These are phyloP conservation scores for Conus canariensis DNA, from an alignment of 2,888 invertebrate species.

Conservation along the genomic window DNA sequence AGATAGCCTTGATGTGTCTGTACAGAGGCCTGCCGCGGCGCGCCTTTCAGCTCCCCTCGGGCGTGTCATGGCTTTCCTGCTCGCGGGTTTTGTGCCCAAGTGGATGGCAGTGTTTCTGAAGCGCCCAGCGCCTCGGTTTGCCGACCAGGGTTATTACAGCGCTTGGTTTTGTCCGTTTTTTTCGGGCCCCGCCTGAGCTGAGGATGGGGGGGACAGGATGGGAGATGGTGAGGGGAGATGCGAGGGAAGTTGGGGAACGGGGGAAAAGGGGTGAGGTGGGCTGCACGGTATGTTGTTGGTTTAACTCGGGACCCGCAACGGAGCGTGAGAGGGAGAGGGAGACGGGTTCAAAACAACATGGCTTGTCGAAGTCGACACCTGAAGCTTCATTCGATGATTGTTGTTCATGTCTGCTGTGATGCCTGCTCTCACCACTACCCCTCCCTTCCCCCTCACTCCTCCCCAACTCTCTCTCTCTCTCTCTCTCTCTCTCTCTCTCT, in stretches of 20 bases:
- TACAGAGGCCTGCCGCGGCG: neutral
- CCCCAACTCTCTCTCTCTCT: neutral
- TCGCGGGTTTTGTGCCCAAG: neutral
- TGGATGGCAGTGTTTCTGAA: neutral
- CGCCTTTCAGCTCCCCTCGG: neutral
- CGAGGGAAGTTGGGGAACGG: neutral
- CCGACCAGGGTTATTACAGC: neutral
- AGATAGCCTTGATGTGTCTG: slow-evolving; percentile 8
- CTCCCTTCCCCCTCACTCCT: neutral
- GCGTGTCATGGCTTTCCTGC: slow-evolving; percentile 1
- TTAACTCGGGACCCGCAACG: too few relatives aligned
- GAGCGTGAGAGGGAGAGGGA: neutral
- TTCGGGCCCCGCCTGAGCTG: neutral
- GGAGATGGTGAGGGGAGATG: neutral
- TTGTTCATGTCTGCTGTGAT: too few relatives aligned
- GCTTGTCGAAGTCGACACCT: too few relatives aligned
- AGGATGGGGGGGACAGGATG: neutral
- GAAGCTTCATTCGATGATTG: too few relatives aligned
- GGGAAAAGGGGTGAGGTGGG: too few relatives aligned
- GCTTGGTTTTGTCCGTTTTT: neutral
- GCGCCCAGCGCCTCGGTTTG: neutral
- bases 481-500: slow-evolving; percentile 10
- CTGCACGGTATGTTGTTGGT: too few relatives aligned
- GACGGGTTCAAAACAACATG: neutral
- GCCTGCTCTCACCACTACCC: neutral